phyloP scores from a whole-genome alignment of 2,113 vertebrate species.

The Eulemur rufifrons region DNA sequence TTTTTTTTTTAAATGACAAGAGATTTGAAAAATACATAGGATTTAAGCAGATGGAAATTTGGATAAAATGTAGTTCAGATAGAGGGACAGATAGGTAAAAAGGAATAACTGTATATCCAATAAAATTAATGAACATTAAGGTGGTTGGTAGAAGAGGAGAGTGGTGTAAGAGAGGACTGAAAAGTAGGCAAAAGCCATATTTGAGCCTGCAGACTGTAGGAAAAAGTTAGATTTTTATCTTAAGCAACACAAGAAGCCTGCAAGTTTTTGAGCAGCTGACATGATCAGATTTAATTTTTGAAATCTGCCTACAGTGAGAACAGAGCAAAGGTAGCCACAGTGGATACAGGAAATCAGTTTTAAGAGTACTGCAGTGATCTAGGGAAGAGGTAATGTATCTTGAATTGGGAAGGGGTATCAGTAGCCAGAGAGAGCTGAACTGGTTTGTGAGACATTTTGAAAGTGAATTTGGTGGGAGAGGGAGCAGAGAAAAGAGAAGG shows the following conservation, averaged over 20 bases:
- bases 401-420: background rate
- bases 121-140: background rate
- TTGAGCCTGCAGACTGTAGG: background rate
- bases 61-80: background rate
- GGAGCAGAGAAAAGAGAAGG: background rate
- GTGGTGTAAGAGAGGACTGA: background rate
- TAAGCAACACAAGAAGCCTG: background rate
- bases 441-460: background rate
- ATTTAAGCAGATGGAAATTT: background rate
- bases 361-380: background rate
- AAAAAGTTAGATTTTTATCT: background rate
- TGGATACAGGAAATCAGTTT: background rate
- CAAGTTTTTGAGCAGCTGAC: background rate
- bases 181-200: background rate
- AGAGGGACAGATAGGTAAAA: background rate
- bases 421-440: background rate
- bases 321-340: background rate
- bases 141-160: background rate
- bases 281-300: slow-evolving; percentile 15
- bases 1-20: background rate
- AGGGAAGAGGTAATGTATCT: background rate
- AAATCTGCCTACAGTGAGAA: background rate
- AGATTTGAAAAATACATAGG: background rate
- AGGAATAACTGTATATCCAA: background rate
- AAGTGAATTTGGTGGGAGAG: background rate